Percentiles rank a stretch among this genome's conserved stretches.
These are phyloP conservation scores for Champsocephalus gunnari DNA, from an alignment of 2,797 vertebrate species.

Conservation along the genomic window DNA sequence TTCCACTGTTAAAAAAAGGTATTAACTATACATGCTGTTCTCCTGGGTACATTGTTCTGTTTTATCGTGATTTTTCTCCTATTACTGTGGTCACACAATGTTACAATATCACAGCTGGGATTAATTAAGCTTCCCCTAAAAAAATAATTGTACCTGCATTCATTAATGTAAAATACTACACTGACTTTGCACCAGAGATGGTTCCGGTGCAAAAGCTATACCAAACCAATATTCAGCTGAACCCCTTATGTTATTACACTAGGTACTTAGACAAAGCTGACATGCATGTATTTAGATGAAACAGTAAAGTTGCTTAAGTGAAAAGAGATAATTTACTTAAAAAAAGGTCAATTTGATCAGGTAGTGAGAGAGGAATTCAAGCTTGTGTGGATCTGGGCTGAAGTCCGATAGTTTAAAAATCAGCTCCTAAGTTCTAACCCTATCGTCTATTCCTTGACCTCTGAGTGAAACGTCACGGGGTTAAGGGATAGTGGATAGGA, in stretches of 20 bases:
- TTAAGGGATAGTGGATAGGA: no score
- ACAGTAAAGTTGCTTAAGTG: neutral
- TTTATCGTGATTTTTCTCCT: constrained; percentile 1
- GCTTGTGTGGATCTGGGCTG: neutral
- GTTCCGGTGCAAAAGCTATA: neutral
- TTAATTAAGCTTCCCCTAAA: constrained; percentile 5
- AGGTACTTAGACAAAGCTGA: no score
- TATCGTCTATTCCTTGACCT: no score
- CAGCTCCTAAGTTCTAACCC: no score
- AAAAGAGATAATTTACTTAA: neutral
- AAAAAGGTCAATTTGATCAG: neutral
- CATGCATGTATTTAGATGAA: no score
- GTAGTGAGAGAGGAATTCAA: neutral
- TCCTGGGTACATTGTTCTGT: constrained; percentile 3
- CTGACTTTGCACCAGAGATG: neutral
- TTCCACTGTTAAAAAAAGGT: neutral
- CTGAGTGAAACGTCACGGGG: no score
- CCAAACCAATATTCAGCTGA: neutral
- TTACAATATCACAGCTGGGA: constrained; percentile 3
- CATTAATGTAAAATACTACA: neutral
- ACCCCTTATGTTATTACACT: no score
- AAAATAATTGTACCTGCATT: constrained; percentile 2
- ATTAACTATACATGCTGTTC: neutral
- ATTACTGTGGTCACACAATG: neutral
- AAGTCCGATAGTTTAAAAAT: no score